Conservation (phyloP, 2,113 vertebrate genomes). For the Equus quagga region DNA sequence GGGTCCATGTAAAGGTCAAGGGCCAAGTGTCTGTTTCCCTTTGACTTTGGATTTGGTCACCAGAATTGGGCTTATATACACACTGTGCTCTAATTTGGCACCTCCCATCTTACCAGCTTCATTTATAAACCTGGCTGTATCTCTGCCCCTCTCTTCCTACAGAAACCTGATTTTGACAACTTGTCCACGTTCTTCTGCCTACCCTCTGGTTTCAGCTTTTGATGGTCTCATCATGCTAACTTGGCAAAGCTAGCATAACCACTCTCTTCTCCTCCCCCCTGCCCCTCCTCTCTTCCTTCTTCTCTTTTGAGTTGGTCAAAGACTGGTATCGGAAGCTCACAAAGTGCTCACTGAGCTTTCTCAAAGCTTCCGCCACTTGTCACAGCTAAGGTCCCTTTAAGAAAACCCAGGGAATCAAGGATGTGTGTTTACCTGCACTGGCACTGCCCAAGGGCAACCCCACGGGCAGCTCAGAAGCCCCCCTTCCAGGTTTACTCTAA, state of each 20-base stretch:
- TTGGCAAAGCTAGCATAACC: background rate
- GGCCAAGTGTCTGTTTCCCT: background rate
- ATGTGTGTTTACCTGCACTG: background rate
- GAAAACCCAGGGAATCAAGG: background rate
- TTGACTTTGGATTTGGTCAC: background rate
- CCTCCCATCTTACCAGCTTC: background rate
- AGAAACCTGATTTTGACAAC: background rate
- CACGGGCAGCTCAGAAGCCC: background rate
- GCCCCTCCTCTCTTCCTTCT: rapidly evolving
- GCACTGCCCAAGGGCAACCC: background rate
- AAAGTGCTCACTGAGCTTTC: background rate
- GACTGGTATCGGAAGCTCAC: background rate
- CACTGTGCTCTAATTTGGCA: background rate
- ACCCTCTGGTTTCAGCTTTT: background rate
- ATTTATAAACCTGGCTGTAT: background rate
- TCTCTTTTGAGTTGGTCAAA: background rate
- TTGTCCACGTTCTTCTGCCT: background rate
- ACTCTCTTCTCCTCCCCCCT: background rate
- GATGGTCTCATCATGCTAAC: background rate
- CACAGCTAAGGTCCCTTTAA: background rate
- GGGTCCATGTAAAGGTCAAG: background rate
- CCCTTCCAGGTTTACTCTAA: background rate
- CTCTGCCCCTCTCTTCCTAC: background rate
- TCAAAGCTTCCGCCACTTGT: background rate
- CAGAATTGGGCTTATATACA: too few species aligned